Base-by-base conservation (phyloP, 1,140 invertebrate genomes). In the Paracyclopina nana region DNA sequence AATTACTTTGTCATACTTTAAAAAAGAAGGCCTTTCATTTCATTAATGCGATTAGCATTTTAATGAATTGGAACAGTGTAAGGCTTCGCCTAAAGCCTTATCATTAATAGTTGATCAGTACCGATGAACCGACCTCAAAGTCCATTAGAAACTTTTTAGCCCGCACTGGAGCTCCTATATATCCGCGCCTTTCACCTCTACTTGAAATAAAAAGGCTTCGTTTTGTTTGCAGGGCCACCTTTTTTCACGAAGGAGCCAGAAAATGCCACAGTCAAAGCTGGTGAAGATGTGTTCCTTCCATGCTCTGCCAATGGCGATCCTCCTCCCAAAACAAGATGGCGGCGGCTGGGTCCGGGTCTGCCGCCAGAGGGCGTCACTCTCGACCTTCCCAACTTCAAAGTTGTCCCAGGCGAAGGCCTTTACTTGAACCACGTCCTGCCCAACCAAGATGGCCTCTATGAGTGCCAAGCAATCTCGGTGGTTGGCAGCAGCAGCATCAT, bases 191-290 rank as follows among this genome's bases (percentile, higher is more conserved):
- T n/a, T n/a, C n/a, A n/a, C n/a, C n/a, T n/a, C n/a, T n/a, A n/a
- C n/a, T n/a, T 38, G 34, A 38, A 38, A 38, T 38, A 20, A 38
- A n/a, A n/a, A 16, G 20, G 20, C 20, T 38, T 38, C 34, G 34
- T 44, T 20, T 44, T 20, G 12, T 44, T 44, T 25, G 16, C 24
- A 44, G 42, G 42, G 24, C 24, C 42, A 3, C 42, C 42, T n/a
- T 20, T 18, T 22, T 44, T 44, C 24, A 25, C 24, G 12, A 14
- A 24, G 24, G 16, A 14, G 16, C 42, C 42, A 20, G 12, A 25
- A 25, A 44, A 44, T 24, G 24, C 24, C n/a, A 20, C 42, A 14
- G 42, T 44, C 42, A 14, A 18, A 14, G n/a, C 24, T 44, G 42
- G 42, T 5, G 24, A 44, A 18, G 42, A 44, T 22, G 24, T 24